A percentile compares a stretch with the other conserved stretches of the same genome.
phyloP scores from a whole-genome alignment of 2,888 invertebrate genomes.

The Strigamia transsilvanica region DNA sequence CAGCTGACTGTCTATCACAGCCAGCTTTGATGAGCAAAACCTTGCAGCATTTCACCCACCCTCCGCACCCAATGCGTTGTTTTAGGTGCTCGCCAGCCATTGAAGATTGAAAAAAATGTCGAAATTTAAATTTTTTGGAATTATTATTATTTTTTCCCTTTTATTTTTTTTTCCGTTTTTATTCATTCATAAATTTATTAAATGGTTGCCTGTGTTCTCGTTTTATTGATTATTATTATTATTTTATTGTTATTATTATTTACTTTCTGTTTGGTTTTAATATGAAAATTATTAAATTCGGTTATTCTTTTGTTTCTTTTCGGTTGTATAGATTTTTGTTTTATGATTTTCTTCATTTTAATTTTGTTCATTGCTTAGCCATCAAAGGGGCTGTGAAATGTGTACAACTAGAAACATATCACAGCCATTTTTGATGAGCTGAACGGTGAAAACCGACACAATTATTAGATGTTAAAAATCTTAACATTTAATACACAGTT shows the following conservation, averaged over 20 bases:
- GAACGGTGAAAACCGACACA: conserved; percentile 64
- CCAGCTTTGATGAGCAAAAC: conserved; percentile 94
- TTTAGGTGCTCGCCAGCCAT: conserved; percentile 18
- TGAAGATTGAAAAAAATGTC: conserved; percentile 31
- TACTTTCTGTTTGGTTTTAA: background rate
- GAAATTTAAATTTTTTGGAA: conserved; percentile 13
- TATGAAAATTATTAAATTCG: conserved; percentile 5
- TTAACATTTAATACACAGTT: conserved; percentile 2
- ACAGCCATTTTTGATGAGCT: conserved; percentile 97
- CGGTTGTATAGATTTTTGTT: background rate
- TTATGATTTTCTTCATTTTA: conserved; percentile 29
- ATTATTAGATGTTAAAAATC: conserved; percentile 28
- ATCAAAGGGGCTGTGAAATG: conserved; percentile 62
- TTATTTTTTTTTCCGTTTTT: background rate
- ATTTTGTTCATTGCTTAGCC: conserved; percentile 53
- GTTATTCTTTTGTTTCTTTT: conserved; percentile 17
- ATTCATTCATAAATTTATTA: background rate
- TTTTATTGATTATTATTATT: conserved; percentile 3
- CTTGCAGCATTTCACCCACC: conserved; percentile 64
- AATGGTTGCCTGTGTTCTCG: conserved; percentile 10
- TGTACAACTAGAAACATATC: conserved; percentile 71
- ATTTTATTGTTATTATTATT: background rate
- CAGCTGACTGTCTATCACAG: conserved; percentile 77
- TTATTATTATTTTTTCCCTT: background rate
- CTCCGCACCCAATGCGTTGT: conserved; percentile 46